A percentile compares a stretch with the other conserved stretches of the same genome.
phyloP scores from a whole-genome alignment of 2,797 vertebrate species.

The Schizothorax lantsangensis region DNA sequence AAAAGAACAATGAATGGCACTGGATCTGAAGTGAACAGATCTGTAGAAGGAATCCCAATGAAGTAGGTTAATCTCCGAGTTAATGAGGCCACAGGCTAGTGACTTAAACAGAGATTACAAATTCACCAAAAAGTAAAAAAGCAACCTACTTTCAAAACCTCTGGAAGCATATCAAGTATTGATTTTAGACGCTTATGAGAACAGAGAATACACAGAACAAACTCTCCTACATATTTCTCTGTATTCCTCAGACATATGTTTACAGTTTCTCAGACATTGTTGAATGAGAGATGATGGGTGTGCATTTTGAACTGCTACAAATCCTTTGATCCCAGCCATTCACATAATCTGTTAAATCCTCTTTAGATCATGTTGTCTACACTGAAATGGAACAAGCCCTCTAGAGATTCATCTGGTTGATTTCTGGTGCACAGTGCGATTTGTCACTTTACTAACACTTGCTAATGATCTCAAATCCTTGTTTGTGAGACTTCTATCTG shows the following conservation, averaged over 20 bases:
- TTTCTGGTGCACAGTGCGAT: not conserved
- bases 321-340: slow-evolving; percentile 38
- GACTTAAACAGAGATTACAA: slow-evolving; percentile 22
- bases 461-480: not conserved
- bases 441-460: slow-evolving; percentile 7
- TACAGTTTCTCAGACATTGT: slow-evolving; percentile 3
- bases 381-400: slow-evolving; percentile 29
- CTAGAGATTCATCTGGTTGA: slow-evolving; percentile 24
- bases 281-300: slow-evolving; percentile 4
- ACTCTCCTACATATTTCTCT: not conserved
- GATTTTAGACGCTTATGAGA: not conserved
- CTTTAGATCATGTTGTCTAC: slow-evolving; percentile 47
- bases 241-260: not conserved
- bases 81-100: slow-evolving; percentile 26
- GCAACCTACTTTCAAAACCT: not conserved
- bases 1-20: slow-evolving; percentile 17
- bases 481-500: not conserved
- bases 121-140: slow-evolving; percentile 27
- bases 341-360: slow-evolving; percentile 44
- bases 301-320: slow-evolving; percentile 16
- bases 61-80: slow-evolving; percentile 45
- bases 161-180: not conserved
- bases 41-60: slow-evolving; percentile 8
- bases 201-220: not conserved
- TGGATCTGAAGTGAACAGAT: slow-evolving; percentile 9